phyloP scores from a whole-genome alignment of 1,140 invertebrate species.

The Coboldia fuscipes region DNA sequence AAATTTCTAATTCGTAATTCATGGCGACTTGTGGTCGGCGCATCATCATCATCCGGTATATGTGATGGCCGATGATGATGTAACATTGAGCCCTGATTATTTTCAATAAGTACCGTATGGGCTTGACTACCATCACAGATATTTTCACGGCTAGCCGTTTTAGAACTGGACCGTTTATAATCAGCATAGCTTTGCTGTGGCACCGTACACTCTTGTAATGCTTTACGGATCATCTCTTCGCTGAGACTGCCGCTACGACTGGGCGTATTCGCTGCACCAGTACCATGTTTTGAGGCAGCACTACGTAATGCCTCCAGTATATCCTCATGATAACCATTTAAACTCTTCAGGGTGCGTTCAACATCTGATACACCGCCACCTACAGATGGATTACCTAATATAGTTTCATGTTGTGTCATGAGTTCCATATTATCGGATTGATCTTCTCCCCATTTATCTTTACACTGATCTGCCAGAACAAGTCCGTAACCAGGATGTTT shows the following conservation, averaged over 20 bases:
- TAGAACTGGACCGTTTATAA: constrained; percentile 36
- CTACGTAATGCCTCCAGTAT: constrained; percentile 69
- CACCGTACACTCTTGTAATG: constrained; percentile 36
- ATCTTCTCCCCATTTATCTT: constrained; percentile 46
- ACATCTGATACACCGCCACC: constrained; percentile 47
- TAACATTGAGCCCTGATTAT: constrained; percentile 9
- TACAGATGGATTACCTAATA: constrained; percentile 26
- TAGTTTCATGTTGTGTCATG: constrained; percentile 42
- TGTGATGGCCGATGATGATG: constrained; percentile 19
- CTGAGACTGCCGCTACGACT: constrained; percentile 34
- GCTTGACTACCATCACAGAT: constrained; percentile 32
- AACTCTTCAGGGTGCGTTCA: constrained; percentile 58
- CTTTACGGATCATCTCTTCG: constrained; percentile 37
- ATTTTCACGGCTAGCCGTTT: constrained; percentile 28
- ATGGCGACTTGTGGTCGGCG: constrained; percentile 36
- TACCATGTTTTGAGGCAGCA: constrained; percentile 46
- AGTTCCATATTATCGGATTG: constrained; percentile 47
- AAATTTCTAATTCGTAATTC: constrained; percentile 69
- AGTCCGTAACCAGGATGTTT: constrained; percentile 55
- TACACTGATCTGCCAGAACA: constrained; percentile 34
- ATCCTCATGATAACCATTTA: constrained; percentile 84
- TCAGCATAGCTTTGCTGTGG: constrained; percentile 26
- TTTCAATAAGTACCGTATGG: constrained; percentile 21
- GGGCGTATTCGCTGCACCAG: constrained; percentile 27
- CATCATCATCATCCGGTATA: constrained; percentile 36